Conservation (phyloP, 2,888 invertebrate genomes). For the Meloe dianella region DNA sequence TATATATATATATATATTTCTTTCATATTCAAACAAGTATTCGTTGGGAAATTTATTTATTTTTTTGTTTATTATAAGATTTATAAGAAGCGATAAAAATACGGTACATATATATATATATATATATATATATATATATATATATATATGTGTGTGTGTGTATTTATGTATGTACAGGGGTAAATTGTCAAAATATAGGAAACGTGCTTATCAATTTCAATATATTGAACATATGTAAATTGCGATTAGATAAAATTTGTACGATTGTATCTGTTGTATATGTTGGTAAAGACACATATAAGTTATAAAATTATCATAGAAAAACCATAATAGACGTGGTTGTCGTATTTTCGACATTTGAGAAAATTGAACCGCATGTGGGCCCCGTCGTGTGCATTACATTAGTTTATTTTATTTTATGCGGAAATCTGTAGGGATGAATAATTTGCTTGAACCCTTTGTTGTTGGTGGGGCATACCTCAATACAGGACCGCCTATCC, state of each 20-base stretch:
- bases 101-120: not conserved
- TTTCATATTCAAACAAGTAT: slow-evolving; percentile 14
- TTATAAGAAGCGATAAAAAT: slow-evolving; percentile 10
- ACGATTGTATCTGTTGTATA: slow-evolving; percentile 28
- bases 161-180: not conserved
- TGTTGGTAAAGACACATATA: slow-evolving; percentile 23
- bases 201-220: slow-evolving; percentile 31
- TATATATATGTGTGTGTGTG: no score
- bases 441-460: slow-evolving; percentile 59
- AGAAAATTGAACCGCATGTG: slow-evolving; percentile 48
- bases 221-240: slow-evolving; percentile 35
- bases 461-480: slow-evolving; percentile 57
- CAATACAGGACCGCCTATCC: slow-evolving; percentile 55
- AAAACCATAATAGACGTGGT: slow-evolving; percentile 41
- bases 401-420: slow-evolving; percentile 53
- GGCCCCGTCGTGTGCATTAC: slow-evolving; percentile 48
- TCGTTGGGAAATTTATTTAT: not conserved
- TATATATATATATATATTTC: no score
- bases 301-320: slow-evolving; percentile 50
- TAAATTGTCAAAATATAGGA: slow-evolving; percentile 15
- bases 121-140: no score
- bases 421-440: slow-evolving; percentile 59
- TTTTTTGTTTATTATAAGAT: slow-evolving; percentile 8
- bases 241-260: slow-evolving; percentile 41
- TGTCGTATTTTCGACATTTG: slow-evolving; percentile 33